These are phyloP conservation scores for Nyctibius grandis DNA, from an alignment of 2,797 vertebrate species.

Conservation along the genomic window DNA sequence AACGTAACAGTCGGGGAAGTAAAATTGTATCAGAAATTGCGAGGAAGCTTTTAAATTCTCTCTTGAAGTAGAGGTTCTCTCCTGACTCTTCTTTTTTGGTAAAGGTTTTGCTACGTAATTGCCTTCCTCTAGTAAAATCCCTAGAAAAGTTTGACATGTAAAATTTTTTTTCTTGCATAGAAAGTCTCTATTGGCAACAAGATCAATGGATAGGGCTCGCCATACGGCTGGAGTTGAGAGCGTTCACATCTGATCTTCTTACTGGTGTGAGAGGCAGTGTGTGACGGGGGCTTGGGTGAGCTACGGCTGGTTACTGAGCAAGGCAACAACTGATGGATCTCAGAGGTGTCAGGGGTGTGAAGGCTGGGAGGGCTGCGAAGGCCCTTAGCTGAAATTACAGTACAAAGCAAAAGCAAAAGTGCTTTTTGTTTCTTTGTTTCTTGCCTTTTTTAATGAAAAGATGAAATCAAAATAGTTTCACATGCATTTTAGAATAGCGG, in stretches of 20 bases:
- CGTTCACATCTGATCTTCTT: neutral
- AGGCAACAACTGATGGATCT: neutral
- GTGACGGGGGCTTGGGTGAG: neutral
- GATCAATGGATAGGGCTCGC: neutral
- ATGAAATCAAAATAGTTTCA: neutral
- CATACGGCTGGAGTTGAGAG: neutral
- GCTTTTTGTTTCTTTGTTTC: neutral
- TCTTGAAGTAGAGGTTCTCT: neutral
- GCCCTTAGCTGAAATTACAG: neutral
- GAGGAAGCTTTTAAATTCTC: neutral
- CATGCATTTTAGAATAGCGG: neutral
- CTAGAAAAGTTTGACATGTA: neutral
- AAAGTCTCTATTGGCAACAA: neutral
- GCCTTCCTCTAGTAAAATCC: neutral
- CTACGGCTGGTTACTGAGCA: neutral
- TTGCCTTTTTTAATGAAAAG: neutral
- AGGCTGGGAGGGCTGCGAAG: neutral
- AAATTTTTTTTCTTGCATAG: neutral
- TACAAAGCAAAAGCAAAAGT: neutral
- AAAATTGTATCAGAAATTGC: neutral
- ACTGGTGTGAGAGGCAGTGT: neutral
- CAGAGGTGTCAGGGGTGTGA: neutral
- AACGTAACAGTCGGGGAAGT: neutral
- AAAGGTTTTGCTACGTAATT: neutral
- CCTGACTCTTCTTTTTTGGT: neutral